Percentiles rank a stretch among this genome's conserved stretches.
phyloP scores from a whole-genome alignment of 1,140 invertebrate species.

The Thalassaphorura encarpata region DNA sequence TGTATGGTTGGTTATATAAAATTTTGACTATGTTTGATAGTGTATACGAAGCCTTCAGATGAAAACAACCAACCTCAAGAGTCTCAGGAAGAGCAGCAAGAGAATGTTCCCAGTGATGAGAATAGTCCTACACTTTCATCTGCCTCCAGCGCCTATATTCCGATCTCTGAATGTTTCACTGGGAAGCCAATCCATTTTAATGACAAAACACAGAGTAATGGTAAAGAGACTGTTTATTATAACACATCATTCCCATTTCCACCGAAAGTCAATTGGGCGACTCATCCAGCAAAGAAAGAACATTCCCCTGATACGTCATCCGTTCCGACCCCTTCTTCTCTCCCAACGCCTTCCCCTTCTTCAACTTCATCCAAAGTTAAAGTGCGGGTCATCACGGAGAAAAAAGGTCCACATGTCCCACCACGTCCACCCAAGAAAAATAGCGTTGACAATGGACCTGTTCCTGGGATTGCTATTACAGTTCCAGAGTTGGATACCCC shows the following conservation, averaged over 20 bases:
- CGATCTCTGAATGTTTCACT: slow-evolving; percentile 73
- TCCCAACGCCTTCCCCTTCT: too few relatives aligned
- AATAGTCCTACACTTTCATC: slow-evolving; percentile 38
- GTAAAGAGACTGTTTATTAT: slow-evolving; percentile 11
- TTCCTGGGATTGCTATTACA: slow-evolving; percentile 13
- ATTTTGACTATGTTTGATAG: slow-evolving; percentile 17
- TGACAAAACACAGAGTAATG: slow-evolving; percentile 12
- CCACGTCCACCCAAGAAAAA: slow-evolving; percentile 59
- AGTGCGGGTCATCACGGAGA: slow-evolving; percentile 36
- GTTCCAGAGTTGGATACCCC: slow-evolving; percentile 17
- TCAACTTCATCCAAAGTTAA: slow-evolving; percentile 27
- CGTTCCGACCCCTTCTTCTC: too few relatives aligned
- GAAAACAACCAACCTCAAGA: slow-evolving; percentile 23
- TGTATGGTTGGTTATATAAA: neutral
- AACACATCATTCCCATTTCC: slow-evolving; percentile 29
- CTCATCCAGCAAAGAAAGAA: slow-evolving; percentile 18
- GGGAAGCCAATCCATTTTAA: slow-evolving; percentile 49
- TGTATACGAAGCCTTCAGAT: slow-evolving; percentile 43
- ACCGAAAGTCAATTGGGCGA: slow-evolving; percentile 28
- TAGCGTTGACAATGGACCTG: slow-evolving; percentile 10
- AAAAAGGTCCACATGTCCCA: slow-evolving; percentile 42
- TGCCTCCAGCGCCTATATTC: slow-evolving; percentile 41
- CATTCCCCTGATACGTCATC: slow-evolving; percentile 32
- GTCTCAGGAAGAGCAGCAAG: slow-evolving; percentile 4
- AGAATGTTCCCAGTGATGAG: slow-evolving; percentile 30